phyloP scores from a whole-genome alignment of 2,797 vertebrate genomes.

The Leucoraja ocellata region DNA sequence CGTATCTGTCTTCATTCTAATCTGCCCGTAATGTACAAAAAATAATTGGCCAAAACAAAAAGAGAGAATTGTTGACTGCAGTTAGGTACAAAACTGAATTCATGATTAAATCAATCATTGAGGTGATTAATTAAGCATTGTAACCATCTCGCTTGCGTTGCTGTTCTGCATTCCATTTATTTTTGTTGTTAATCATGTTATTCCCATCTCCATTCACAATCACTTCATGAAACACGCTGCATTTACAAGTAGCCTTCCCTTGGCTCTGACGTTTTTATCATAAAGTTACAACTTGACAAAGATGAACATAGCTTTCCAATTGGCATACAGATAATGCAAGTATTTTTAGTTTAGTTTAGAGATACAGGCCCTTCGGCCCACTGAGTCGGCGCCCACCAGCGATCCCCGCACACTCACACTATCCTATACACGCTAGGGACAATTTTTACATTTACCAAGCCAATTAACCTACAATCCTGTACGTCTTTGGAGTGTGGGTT shows the following conservation, averaged over 20 bases:
- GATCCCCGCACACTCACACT: too few relatives aligned
- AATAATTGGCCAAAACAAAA: neutral
- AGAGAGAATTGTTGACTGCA: neutral
- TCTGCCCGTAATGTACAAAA: neutral
- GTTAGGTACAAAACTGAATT: neutral
- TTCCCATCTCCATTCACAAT: neutral
- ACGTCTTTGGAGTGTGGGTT: too few relatives aligned
- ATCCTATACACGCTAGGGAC: too few relatives aligned
- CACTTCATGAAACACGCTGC: too few relatives aligned
- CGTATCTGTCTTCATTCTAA: neutral
- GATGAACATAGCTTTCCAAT: neutral
- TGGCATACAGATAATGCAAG: neutral
- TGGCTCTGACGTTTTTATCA: too few relatives aligned
- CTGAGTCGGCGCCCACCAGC: too few relatives aligned
- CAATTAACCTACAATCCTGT: too few relatives aligned
- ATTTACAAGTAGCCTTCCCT: neutral
- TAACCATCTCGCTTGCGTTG: neutral
- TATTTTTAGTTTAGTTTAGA: too few relatives aligned
- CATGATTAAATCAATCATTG: neutral
- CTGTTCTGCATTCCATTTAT: neutral
- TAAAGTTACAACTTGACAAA: neutral
- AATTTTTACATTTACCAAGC: too few relatives aligned
- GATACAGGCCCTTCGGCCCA: too few relatives aligned
- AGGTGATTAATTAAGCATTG: neutral
- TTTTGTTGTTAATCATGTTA: neutral